phyloP scores from a whole-genome alignment of 2,888 invertebrate genomes.

The Chalcis sispes region DNA sequence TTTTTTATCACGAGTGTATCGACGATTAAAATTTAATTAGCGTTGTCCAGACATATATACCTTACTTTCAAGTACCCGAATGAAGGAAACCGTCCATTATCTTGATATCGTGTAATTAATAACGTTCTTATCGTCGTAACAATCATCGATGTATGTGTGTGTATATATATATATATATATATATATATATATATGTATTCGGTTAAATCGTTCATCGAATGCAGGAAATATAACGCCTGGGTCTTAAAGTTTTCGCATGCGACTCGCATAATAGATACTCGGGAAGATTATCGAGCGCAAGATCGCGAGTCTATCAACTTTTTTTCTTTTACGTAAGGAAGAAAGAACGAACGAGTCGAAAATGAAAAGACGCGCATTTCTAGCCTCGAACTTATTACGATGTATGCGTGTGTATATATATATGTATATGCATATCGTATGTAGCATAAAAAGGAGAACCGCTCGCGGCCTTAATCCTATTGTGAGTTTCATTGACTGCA shows the following conservation, averaged over 20 bases:
- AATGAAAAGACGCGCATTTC: too few relatives aligned
- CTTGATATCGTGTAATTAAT: constrained; percentile 27
- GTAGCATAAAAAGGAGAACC: background rate
- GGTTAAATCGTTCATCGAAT: background rate
- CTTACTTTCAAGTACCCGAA: background rate
- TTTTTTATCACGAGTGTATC: too few relatives aligned
- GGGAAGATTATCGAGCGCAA: constrained; percentile 2
- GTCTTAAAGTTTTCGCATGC: background rate
- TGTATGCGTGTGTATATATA: background rate
- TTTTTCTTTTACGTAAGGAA: too few relatives aligned
- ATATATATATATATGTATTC: too few relatives aligned
- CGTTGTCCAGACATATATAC: background rate
- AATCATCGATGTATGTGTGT: constrained; percentile 1
- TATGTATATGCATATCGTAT: background rate
- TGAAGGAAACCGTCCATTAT: background rate
- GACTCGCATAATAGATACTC: background rate
- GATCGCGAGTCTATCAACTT: constrained; percentile 22
- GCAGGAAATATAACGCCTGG: too few relatives aligned
- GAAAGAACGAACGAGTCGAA: too few relatives aligned
- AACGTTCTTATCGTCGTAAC: background rate
- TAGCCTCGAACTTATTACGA: too few relatives aligned
- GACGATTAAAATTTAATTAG: background rate
- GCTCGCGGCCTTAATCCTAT: constrained; percentile 23
- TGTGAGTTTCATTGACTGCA: constrained; percentile 18
- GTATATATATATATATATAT: too few relatives aligned